These are phyloP conservation scores for Thera obeliscata DNA, from an alignment of 2,888 invertebrate species.

Conservation along the genomic window DNA sequence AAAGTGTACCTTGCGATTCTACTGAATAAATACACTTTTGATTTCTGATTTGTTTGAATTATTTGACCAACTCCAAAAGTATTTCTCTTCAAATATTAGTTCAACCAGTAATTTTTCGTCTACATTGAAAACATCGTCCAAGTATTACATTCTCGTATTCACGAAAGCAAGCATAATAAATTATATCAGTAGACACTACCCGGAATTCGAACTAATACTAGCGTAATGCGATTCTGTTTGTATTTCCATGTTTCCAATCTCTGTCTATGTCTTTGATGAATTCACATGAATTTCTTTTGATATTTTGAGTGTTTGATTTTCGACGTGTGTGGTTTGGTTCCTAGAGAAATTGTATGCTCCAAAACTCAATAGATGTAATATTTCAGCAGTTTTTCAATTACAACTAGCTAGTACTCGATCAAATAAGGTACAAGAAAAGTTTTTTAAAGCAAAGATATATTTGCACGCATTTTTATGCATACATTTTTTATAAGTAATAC, in stretches of 20 bases:
- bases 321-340: conserved; percentile 35
- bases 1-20: too few relatives aligned
- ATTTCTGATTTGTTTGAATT: too few relatives aligned
- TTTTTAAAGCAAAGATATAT: too few relatives aligned
- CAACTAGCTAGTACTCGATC: too few relatives aligned
- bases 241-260: conserved; percentile 25
- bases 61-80: too few relatives aligned
- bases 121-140: conserved; percentile 2
- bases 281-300: conserved; percentile 38
- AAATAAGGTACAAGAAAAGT: too few relatives aligned
- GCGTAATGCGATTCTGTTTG: conserved; percentile 22
- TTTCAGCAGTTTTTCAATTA: too few relatives aligned
- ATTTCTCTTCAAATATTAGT: neutral
- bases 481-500: too few relatives aligned
- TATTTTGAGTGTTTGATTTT: conserved; percentile 26
- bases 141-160: conserved; percentile 15
- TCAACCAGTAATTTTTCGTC: too few relatives aligned
- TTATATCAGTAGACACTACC: conserved; percentile 32
- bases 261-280: conserved; percentile 35
- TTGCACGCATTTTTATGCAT: too few relatives aligned
- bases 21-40: too few relatives aligned
- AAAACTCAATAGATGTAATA: too few relatives aligned
- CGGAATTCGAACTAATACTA: conserved; percentile 28
- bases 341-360: neutral
- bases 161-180: conserved; percentile 28